A percentile compares a stretch with the other conserved stretches of the same genome.
These are phyloP conservation scores for Propithecus coquereli DNA, from an alignment of 2,113 vertebrate genomes.

Conservation along the genomic window DNA sequence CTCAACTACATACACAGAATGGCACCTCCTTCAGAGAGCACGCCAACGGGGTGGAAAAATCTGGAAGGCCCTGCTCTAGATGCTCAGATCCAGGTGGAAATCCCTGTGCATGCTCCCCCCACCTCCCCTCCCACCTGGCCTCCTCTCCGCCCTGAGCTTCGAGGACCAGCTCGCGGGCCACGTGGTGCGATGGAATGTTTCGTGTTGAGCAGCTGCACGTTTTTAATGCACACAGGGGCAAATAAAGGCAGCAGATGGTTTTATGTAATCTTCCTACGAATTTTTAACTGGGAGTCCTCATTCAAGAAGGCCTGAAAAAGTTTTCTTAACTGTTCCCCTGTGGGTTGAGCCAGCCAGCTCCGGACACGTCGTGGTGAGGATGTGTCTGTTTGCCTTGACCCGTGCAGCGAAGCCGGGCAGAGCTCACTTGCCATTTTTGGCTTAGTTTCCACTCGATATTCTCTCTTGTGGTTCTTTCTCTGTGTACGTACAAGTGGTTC, in stretches of 20 bases:
- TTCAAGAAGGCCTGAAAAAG: constrained; percentile 74
- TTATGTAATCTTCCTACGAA: constrained; percentile 80
- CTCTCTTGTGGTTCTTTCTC: not conserved
- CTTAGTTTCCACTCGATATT: not conserved
- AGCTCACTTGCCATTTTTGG: not conserved
- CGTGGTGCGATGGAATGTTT: constrained; percentile 67
- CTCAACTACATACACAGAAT: not conserved
- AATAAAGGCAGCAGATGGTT: constrained; percentile 82
- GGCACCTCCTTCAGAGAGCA: not conserved
- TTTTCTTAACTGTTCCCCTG: constrained; percentile 70
- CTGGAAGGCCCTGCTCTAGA: not conserved
- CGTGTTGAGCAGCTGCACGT: constrained; percentile 76
- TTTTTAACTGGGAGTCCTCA: constrained; percentile 80
- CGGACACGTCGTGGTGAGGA: not conserved
- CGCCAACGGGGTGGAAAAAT: not conserved
- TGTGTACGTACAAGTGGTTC: not conserved
- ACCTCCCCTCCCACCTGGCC: not conserved
- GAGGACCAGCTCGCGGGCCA: constrained; percentile 64
- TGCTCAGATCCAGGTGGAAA: not conserved
- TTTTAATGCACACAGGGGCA: constrained; percentile 78
- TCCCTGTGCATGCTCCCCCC: not conserved
- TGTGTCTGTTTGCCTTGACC: constrained; percentile 33
- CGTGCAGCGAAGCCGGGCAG: not conserved
- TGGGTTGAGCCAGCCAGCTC: constrained; percentile 53
- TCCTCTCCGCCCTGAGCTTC: constrained; percentile 15